Percentiles rank a stretch among this genome's conserved stretches.
Evolutionary conservation across 2,797 vertebrate genomes (phyloP).

Genomic region (Cottoperca gobio): DNA sequence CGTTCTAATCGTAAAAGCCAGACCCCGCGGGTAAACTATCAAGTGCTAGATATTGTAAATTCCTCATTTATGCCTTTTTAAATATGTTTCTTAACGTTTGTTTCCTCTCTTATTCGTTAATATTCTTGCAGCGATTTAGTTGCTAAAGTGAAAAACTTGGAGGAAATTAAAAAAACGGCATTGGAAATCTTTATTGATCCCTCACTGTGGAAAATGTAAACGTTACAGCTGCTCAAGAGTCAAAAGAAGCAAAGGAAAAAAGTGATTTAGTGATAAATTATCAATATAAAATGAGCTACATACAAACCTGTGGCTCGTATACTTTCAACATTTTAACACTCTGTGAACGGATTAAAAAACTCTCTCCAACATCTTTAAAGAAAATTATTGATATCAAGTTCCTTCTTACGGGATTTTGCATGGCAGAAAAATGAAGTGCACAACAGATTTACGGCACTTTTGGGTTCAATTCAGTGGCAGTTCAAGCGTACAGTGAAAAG

Average conservation of each 20-base stretch:
- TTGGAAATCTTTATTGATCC: background rate
- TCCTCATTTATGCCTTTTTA: background rate
- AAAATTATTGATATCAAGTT: too few relatives aligned
- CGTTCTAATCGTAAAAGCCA: background rate
- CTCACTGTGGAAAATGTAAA: too few relatives aligned
- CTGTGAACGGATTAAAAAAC: background rate
- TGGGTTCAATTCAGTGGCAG: background rate
- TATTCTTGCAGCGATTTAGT: background rate
- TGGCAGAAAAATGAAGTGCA: background rate
- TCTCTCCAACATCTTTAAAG: background rate
- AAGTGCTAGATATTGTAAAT: background rate
- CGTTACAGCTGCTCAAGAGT: too few relatives aligned
- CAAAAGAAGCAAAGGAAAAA: too few relatives aligned
- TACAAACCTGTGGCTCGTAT: background rate
- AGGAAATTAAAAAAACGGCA: background rate
- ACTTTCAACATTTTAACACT: background rate
- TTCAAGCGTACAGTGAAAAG: constrained; percentile 15
- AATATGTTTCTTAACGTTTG: background rate
- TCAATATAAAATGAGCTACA: too few relatives aligned
- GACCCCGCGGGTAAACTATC: background rate
- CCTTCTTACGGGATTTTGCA: background rate
- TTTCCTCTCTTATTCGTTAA: background rate
- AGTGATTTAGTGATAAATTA: too few relatives aligned
- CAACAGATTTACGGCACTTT: background rate
- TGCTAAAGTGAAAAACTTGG: too few relatives aligned